Base-by-base conservation (phyloP, 2,888 invertebrate genomes). In the Callyntrura sp. region DNA sequence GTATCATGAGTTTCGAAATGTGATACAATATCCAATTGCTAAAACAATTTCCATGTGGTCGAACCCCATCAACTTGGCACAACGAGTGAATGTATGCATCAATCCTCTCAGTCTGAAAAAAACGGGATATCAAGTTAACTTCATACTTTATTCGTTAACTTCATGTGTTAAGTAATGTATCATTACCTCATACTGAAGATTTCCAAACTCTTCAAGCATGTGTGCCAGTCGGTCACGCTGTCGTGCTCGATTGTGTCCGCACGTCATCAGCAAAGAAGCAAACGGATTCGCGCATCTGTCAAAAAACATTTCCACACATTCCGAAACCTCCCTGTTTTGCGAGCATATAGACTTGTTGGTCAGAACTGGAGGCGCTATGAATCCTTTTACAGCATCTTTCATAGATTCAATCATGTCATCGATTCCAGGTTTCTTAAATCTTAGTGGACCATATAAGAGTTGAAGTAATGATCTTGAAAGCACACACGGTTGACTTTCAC, bases 21-120 rank as follows among this genome's bases (percentile, higher is more conserved):
- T 99, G 98, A 95, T 99, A 98, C 91, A 99, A 95, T 57, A 99
- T 96, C 99, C 99, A 99, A 0, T 98, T 98, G 85, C 97, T 97
- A 94, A 98, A 98, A 94, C 98, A 98, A 0, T 98, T 97, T 73
- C 97, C 95, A 94, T 97, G 97, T 62, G 96, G 96, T 25, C 97
- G 95, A 20, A 96, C 96, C 45, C 96, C 95, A 79, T 97, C 97
- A 85, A 96, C 96, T 94, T 96, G 97, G 48, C 96, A 96, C 88
- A 97, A 95, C 90, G 95, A 95, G 94, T 97, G 97, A 91, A 98
- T 95, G 94, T 96, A 97, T 6, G 97, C 97, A 94, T 99, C 99
- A 23, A 99, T 97, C 92, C 97, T 96, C 94, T 98, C 98, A 35
- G 98, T 98, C 97, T 98, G 94, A 9, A 17, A 28, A 45, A 23